These are phyloP conservation scores for cattle (Bos taurus) DNA, from an alignment of 2,113 vertebrate species.

Conservation along the genomic window DNA sequence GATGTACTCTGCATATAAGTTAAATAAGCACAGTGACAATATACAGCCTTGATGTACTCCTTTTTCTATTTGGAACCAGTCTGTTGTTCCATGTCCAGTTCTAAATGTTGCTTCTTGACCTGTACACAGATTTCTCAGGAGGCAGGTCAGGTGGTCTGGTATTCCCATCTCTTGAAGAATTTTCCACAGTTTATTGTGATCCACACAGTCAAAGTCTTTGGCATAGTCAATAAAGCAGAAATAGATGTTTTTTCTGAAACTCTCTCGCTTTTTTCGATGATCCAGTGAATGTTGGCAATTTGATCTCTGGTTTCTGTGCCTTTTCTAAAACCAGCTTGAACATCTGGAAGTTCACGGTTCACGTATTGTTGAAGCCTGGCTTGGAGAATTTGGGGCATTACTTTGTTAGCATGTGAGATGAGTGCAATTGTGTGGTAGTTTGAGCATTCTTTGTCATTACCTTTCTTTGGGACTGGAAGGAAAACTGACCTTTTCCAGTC, in stretches of 20 bases:
- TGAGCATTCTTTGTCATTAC: neutral
- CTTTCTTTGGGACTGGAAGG: neutral
- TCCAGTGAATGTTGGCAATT: neutral
- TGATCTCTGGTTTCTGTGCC: neutral
- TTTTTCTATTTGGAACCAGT: neutral
- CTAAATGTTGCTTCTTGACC: neutral
- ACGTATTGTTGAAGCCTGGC: neutral
- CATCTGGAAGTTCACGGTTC: neutral
- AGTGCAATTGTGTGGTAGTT: neutral
- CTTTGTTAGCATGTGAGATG: neutral
- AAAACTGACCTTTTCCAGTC: neutral
- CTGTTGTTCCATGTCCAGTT: neutral
- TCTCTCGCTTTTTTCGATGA: neutral
- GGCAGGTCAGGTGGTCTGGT: neutral
- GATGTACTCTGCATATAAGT: neutral
- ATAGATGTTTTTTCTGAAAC: neutral
- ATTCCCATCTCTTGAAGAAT: neutral
- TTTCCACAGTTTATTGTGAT: neutral
- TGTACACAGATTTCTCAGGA: neutral
- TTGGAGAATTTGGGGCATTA: neutral
- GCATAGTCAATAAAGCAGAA: neutral
- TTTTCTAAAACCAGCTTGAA: neutral
- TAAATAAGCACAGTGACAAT: neutral
- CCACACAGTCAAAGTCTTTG: neutral
- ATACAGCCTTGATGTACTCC: neutral